phyloP scores from a whole-genome alignment of 1,140 invertebrate genomes.

The Bombus cullumanus region DNA sequence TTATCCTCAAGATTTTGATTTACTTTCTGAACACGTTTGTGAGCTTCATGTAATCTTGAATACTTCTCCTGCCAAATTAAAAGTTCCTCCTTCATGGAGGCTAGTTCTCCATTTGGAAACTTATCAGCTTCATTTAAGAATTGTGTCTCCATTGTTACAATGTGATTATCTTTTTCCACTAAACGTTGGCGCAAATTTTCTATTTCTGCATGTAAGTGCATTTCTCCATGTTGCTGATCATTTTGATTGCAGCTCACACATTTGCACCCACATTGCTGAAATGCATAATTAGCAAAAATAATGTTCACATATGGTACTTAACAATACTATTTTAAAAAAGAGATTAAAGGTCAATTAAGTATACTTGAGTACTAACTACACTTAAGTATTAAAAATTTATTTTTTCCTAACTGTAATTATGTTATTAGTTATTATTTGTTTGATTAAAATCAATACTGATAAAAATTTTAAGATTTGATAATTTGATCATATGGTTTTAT shows the following conservation, averaged over 20 bases:
- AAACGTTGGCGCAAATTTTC: conserved; percentile 92
- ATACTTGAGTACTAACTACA: not conserved
- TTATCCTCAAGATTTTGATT: conserved; percentile 98
- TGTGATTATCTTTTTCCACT: conserved; percentile 91
- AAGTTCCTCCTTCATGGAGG: conserved; percentile 92
- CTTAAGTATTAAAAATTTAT: not conserved
- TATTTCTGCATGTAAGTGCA: conserved; percentile 93
- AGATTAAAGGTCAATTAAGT: not conserved
- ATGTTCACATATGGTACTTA: not conserved
- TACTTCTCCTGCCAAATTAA: conserved; percentile 96
- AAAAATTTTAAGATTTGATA: not conserved
- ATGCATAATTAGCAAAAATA: conserved; percentile 21
- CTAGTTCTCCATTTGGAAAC: conserved; percentile 87
- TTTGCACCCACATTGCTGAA: conserved; percentile 84
- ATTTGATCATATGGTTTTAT: not conserved
- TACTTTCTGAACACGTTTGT: conserved; percentile 96
- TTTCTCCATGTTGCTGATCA: conserved; percentile 81
- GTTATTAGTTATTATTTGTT: not conserved
- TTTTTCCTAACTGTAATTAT: not conserved
- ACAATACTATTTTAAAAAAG: not conserved
- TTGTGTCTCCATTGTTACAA: conserved; percentile 92
- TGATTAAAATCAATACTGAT: not conserved
- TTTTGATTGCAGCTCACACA: conserved; percentile 81
- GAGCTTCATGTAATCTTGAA: conserved; percentile 93
- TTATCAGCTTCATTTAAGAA: conserved; percentile 92